These are phyloP conservation scores for Erynnis tages DNA, from an alignment of 2,888 invertebrate genomes.

Conservation along the genomic window DNA sequence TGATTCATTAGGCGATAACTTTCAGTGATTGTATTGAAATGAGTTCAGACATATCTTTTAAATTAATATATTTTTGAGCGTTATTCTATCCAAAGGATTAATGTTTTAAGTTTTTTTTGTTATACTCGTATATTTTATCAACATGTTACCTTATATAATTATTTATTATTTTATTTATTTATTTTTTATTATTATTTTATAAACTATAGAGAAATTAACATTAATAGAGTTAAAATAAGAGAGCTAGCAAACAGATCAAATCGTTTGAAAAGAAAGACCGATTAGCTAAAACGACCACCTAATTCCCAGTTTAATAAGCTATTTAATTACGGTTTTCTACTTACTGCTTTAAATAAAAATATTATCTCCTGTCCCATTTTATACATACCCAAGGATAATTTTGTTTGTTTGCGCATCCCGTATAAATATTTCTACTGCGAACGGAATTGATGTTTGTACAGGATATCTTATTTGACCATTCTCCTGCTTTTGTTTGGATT, in stretches of 20 bases:
- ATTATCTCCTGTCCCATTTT: no score
- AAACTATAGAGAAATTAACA: no score
- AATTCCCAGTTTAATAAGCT: no score
- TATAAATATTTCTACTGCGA: conserved; percentile 1
- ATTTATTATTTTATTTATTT: background rate
- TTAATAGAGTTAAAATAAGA: no score
- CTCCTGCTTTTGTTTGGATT: background rate
- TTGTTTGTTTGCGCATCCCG: conserved; percentile 8
- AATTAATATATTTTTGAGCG: background rate
- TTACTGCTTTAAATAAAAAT: no score
- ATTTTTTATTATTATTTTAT: background rate
- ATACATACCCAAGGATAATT: no score
- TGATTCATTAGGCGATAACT: conserved; percentile 8
- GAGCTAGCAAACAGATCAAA: no score
- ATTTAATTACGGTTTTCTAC: no score
- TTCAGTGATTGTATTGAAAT: background rate
- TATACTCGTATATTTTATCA: no score
- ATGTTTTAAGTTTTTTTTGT: no score
- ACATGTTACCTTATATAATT: background rate
- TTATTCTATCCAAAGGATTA: background rate
- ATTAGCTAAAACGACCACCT: no score
- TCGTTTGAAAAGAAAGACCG: no score
- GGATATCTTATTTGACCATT: background rate
- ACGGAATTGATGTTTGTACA: conserved; percentile 17
- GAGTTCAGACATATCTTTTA: background rate